Percentiles rank a stretch among this genome's conserved stretches.
phyloP scores from a whole-genome alignment of 2,113 vertebrate species.

The Microtus ochrogaster region DNA sequence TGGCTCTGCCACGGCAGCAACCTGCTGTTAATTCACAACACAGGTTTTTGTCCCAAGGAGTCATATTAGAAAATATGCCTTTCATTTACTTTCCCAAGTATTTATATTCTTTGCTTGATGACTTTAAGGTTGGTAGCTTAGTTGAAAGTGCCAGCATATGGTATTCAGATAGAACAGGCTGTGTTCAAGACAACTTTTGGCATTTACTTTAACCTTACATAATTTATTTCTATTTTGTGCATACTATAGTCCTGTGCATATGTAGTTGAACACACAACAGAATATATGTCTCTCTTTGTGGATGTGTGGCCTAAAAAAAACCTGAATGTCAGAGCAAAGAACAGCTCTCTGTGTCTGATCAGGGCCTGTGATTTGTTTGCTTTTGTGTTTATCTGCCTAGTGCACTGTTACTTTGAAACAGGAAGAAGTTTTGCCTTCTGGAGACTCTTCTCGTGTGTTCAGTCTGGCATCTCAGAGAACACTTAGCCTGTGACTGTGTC shows the following conservation, averaged over 20 bases:
- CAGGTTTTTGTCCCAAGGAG: slow-evolving; percentile 71
- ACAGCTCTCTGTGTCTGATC: slow-evolving; percentile 66
- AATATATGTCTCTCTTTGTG: slow-evolving; percentile 81
- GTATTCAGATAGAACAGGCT: slow-evolving; percentile 76
- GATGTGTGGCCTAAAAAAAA: slow-evolving; percentile 76
- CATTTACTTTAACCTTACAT: slow-evolving; percentile 84
- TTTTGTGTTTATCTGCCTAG: slow-evolving; percentile 73
- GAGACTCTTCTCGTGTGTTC: slow-evolving; percentile 77
- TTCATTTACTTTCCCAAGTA: slow-evolving; percentile 73
- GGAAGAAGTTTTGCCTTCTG: slow-evolving; percentile 68
- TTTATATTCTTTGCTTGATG: slow-evolving; percentile 70
- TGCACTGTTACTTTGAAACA: slow-evolving; percentile 71
- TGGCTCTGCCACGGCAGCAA: slow-evolving; percentile 77
- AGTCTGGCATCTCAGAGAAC: slow-evolving; percentile 76
- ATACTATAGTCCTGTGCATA: slow-evolving; percentile 82
- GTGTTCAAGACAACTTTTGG: slow-evolving; percentile 78
- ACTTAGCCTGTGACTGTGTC: slow-evolving; percentile 75
- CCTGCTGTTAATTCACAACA: slow-evolving; percentile 74
- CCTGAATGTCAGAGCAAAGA: slow-evolving; percentile 83
- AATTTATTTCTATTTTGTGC: slow-evolving; percentile 86
- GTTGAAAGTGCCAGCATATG: slow-evolving; percentile 79
- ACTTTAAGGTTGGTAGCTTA: slow-evolving; percentile 72
- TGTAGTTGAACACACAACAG: slow-evolving; percentile 81
- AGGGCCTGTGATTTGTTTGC: slow-evolving; percentile 82
- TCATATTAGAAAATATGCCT: slow-evolving; percentile 69